Percentiles rank a stretch among this genome's conserved stretches.
Evolutionary conservation across 2,113 vertebrate species (phyloP).

Genomic region (Hippolais icterina): DNA sequence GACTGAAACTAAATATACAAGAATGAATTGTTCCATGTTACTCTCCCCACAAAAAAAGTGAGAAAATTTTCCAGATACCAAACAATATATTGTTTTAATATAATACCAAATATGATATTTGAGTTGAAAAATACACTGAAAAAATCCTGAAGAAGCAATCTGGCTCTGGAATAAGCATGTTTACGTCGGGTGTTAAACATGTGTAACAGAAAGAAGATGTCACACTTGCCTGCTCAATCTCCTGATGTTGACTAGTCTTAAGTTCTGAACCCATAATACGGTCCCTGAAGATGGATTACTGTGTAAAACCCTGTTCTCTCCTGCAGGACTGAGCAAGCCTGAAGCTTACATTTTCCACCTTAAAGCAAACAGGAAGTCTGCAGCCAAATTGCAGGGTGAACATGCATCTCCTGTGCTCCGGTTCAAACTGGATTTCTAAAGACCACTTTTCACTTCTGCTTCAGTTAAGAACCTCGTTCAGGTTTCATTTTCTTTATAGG

Average conservation of each 20-base stretch:
- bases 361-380: not conserved
- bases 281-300: not conserved
- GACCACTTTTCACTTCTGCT: not conserved
- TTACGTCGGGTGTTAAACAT: fast-evolving
- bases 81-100: not conserved
- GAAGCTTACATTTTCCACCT: not conserved
- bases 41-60: not conserved
- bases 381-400: not conserved
- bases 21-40: not conserved
- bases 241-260: not conserved
- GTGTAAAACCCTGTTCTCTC: not conserved
- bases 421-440: not conserved
- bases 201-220: not conserved
- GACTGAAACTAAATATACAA: not conserved
- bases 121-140: not conserved
- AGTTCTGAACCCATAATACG: not conserved
- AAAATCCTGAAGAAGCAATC: not conserved
- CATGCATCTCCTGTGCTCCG: not conserved
- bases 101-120: not conserved
- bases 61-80: not conserved
- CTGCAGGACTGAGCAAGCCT: not conserved
- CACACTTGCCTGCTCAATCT: not conserved
- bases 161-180: not conserved
- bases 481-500: not conserved
- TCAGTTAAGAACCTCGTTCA: not conserved